Evolutionary conservation across 2,113 vertebrate genomes (phyloP).

Genomic region (Sander vitreus): DNA sequence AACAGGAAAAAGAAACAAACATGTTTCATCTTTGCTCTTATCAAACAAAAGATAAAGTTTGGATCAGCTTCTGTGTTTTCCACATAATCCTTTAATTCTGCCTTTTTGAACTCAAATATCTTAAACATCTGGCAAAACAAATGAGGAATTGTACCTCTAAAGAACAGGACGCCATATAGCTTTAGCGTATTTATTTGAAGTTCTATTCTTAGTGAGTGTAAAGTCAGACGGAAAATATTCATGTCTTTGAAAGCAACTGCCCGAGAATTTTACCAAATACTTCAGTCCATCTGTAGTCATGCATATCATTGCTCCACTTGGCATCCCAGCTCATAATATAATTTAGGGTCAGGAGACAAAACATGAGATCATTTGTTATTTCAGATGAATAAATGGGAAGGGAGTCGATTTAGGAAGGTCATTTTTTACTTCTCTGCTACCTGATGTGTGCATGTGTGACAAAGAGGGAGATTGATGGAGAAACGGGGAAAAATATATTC

Average conservation of each 20-base stretch:
- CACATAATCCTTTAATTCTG: constrained; percentile 48
- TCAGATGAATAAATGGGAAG: constrained; percentile 52
- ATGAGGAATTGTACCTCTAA: constrained; percentile 46
- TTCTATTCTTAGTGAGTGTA: constrained; percentile 67
- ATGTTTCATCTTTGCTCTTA: neutral
- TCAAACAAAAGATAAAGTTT: constrained; percentile 25
- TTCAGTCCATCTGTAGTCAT: constrained; percentile 64
- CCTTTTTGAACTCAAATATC: constrained; percentile 46
- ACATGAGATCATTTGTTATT: constrained; percentile 77
- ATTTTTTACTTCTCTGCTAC: constrained; percentile 47
- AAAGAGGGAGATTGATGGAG: constrained; percentile 37
- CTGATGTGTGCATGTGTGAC: constrained; percentile 63
- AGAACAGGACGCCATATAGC: constrained; percentile 33
- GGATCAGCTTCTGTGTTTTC: constrained; percentile 21
- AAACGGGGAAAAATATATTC: constrained; percentile 34
- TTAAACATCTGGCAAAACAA: constrained; percentile 49
- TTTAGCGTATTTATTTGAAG: constrained; percentile 60
- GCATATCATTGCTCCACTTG: constrained; percentile 74
- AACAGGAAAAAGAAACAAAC: constrained; percentile 27
- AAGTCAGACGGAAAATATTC: constrained; percentile 70
- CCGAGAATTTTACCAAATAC: constrained; percentile 61
- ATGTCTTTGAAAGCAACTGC: constrained; percentile 66
- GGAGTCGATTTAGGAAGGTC: constrained; percentile 55
- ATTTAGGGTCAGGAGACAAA: constrained; percentile 46
- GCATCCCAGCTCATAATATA: constrained; percentile 62